Conservation (phyloP, 2,797 vertebrate species). For the Petrocephalus sullivani region DNA sequence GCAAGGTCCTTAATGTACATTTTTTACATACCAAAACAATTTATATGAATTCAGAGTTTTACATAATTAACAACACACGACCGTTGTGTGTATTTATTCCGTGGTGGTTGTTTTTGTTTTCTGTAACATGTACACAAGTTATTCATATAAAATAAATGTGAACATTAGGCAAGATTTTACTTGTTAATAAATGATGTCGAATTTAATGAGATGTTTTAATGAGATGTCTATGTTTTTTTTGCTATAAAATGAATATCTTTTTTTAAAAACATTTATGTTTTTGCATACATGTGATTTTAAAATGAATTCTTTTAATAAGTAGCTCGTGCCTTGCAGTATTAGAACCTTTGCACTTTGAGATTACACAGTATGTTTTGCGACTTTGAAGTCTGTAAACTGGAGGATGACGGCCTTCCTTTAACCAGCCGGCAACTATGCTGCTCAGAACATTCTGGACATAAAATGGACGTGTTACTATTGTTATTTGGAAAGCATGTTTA, state of each 20-base stretch:
- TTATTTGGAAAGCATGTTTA: neutral
- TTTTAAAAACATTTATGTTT: neutral
- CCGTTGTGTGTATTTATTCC: neutral
- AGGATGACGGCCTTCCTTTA: neutral
- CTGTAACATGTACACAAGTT: neutral
- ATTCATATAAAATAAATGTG: neutral
- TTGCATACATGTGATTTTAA: neutral
- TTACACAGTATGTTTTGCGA: neutral
- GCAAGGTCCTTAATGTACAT: neutral
- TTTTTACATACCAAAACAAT: neutral
- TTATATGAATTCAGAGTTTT: neutral
- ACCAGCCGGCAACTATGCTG: no score
- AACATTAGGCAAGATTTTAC: constrained; percentile 5
- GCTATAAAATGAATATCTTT: neutral
- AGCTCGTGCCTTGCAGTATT: constrained; percentile 6
- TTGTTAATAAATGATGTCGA: neutral
- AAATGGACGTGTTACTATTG: neutral
- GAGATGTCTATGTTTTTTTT: neutral
- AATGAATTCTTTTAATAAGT: neutral
- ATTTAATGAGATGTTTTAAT: neutral
- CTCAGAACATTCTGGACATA: neutral
- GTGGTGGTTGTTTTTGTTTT: neutral
- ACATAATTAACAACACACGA: neutral
- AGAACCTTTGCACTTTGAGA: constrained; percentile 1
- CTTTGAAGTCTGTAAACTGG: neutral